Percentiles rank a stretch among this genome's conserved stretches.
These are phyloP conservation scores for Nycteola revayana DNA, from an alignment of 2,888 invertebrate genomes.

Conservation along the genomic window DNA sequence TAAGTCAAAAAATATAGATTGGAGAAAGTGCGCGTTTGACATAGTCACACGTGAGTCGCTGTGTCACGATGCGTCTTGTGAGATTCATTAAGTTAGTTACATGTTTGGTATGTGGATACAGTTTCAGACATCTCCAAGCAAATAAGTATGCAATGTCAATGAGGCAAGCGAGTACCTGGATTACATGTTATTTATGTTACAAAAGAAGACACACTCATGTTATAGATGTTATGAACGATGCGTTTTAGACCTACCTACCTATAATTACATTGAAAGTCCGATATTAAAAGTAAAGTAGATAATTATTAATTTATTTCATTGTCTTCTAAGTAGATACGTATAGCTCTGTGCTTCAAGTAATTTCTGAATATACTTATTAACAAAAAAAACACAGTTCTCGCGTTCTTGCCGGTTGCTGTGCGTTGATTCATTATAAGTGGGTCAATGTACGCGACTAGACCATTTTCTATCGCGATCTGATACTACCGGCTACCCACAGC, in stretches of 20 bases:
- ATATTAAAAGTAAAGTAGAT: no score
- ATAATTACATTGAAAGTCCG: no score
- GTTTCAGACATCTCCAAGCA: no score
- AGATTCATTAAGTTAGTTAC: conserved; percentile 40
- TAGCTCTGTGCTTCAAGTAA: no score
- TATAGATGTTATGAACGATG: no score
- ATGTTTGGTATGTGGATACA: conserved; percentile 5
- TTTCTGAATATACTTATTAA: no score
- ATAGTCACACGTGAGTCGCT: conserved; percentile 45
- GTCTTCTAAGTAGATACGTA: no score
- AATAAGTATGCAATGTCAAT: no score
- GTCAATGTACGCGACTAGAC: conserved; percentile 52
- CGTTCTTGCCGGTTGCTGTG: conserved; percentile 44
- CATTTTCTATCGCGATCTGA: conserved; percentile 44
- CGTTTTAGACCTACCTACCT: no score
- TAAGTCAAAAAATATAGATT: conserved; percentile 32
- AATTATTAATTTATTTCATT: no score
- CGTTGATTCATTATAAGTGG: conserved; percentile 47
- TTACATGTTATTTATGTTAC: not conserved
- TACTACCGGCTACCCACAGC: conserved; percentile 17
- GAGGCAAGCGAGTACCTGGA: no score
- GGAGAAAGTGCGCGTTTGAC: conserved; percentile 58
- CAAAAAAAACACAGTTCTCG: not conserved
- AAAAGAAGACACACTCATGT: no score
- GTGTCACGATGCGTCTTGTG: conserved; percentile 39